phyloP scores from a whole-genome alignment of 2,888 invertebrate species.

The Frankliniella intonsa region DNA sequence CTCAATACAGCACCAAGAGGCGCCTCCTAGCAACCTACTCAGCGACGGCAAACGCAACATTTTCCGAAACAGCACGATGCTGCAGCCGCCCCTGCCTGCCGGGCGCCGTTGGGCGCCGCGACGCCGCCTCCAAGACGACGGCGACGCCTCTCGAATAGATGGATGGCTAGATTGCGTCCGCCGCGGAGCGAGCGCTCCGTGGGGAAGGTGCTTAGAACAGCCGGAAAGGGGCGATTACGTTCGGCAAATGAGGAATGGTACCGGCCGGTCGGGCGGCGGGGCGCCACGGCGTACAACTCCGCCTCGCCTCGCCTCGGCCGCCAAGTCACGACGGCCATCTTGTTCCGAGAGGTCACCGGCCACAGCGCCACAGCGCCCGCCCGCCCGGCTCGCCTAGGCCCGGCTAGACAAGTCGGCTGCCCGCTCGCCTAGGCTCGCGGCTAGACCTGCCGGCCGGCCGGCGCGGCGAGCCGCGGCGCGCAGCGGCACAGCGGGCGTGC shows the following conservation, averaged over 20 bases:
- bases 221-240: conserved; percentile 21
- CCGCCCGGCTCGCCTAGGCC: neutral
- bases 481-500: too few relatives aligned
- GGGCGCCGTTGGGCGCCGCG: too few relatives aligned
- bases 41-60: too few relatives aligned
- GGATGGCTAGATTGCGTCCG: neutral
- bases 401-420: neutral
- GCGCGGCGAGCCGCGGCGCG: too few relatives aligned
- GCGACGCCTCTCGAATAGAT: neutral
- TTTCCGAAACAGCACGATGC: too few relatives aligned
- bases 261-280: neutral
- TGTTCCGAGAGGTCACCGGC: conserved; percentile 1
- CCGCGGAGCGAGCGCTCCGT: neutral
- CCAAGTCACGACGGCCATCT: conserved; percentile 21
- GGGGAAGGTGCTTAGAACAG: conserved; percentile 19
- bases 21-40: too few relatives aligned
- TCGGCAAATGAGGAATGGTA: conserved; percentile 20
- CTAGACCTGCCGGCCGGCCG: too few relatives aligned
- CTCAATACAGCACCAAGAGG: too few relatives aligned
- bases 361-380: neutral
- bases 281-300: neutral
- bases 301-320: neutral
- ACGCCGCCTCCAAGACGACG: too few relatives aligned
- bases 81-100: too few relatives aligned
- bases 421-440: neutral